Base-by-base conservation (phyloP, 2,888 invertebrate species). In the Notocelia uddmanniana region DNA sequence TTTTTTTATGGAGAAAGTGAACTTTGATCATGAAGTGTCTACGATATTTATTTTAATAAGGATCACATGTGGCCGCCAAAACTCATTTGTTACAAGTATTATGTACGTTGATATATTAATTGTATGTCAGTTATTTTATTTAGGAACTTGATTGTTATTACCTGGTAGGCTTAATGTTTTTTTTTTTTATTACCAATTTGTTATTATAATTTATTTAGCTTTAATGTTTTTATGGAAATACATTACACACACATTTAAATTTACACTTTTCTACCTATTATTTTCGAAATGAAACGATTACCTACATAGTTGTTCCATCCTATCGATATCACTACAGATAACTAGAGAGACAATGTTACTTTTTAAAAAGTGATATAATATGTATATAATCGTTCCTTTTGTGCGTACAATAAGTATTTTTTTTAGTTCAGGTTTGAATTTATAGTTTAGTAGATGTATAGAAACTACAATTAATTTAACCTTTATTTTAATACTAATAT, bases 1-100 rank as follows among this genome's bases (percentile, higher is more conserved):
- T n/a, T 45, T 41, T 64, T 59, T 69, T 66, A 66, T 54, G 58
- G 52, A 48, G 48, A 63, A 59, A 63, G 18, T 34, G 19, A 54
- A 54, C 37, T 37, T 63, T 34, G 52, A 37, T 52, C 52, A 21
- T n/a, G 18, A 52, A 21, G 54, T n/a, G 52, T 64, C 52, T 59
- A 21, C 8, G 59, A 37, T 52, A 37, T 68, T 64, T 31, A 5
- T 63, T 64, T 64, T 13, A 59, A 50, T 59, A 59, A 68, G 52
- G 68, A 52, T 59, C 68, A 68, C 68, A 37, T 50, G 68, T 68
- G 37, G 21, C 50, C 34, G 18, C 34, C 23, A 18, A 50, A 50
- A 45, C 37, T 45, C n/a, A 31, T 59, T 21, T 37, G 45, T 59
- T 34, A 69, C 11, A 13, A 57, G 23, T 50, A 60, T 37, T 52